Percentiles rank a stretch among this genome's conserved stretches.
phyloP scores from a whole-genome alignment of 1,140 invertebrate species.

The Drosophila chauvacae region DNA sequence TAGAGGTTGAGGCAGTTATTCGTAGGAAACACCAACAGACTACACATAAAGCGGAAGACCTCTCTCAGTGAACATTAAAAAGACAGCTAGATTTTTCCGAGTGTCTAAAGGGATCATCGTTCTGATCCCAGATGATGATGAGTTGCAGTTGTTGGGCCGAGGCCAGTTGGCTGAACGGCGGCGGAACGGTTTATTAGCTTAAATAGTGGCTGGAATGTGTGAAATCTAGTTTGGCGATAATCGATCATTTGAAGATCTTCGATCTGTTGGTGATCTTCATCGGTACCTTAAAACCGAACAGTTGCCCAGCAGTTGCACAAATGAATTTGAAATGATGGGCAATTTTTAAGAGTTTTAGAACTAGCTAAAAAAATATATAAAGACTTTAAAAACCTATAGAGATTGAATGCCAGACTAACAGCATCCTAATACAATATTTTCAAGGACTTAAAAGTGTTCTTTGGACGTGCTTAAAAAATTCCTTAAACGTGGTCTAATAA shows the following conservation, averaged over 20 bases:
- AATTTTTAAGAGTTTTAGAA: background rate
- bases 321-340: slow-evolving; percentile 3
- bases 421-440: background rate
- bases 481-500: background rate
- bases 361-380: no score
- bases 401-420: background rate
- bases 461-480: background rate
- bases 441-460: background rate
- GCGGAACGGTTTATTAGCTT: slow-evolving; percentile 70
- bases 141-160: slow-evolving; percentile 43
- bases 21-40: no score
- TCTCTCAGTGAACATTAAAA: background rate
- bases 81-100: background rate
- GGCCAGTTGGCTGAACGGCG: slow-evolving; percentile 15
- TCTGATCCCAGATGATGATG: slow-evolving; percentile 56
- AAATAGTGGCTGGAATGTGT: slow-evolving; percentile 74
- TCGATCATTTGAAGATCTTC: slow-evolving; percentile 66
- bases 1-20: no score
- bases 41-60: no score
- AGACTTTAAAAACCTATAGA: no score
- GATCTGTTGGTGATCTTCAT: background rate
- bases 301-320: slow-evolving; percentile 16
- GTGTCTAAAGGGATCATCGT: slow-evolving; percentile 27
- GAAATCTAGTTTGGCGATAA: slow-evolving; percentile 65
- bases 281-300: background rate